Evolutionary conservation across 2,797 vertebrate species (phyloP).

Genomic region (Myripristis jacobus): DNA sequence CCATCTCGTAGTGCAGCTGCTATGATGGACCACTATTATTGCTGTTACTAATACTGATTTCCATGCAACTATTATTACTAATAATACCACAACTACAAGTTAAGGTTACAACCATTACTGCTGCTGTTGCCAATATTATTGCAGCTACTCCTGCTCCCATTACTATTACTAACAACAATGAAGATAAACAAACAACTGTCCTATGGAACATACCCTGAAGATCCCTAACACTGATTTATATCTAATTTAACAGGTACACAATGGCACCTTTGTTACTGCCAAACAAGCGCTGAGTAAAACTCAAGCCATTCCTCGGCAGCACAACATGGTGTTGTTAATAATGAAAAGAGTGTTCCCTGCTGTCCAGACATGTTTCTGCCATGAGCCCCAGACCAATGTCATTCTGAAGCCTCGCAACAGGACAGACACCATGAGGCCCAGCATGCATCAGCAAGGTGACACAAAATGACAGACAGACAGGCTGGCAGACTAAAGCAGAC

Average conservation of each 20-base stretch:
- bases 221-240: slow-evolving; percentile 39
- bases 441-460: slow-evolving; percentile 63
- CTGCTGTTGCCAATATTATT: background rate
- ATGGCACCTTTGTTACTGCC: slow-evolving; percentile 32
- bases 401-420: slow-evolving; percentile 43
- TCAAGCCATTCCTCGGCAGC: slow-evolving; percentile 33
- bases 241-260: slow-evolving; percentile 42
- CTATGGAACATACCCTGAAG: slow-evolving; percentile 27
- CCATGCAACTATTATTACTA: background rate
- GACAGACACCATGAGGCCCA: slow-evolving; percentile 50
- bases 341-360: slow-evolving; percentile 51
- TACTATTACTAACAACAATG: slow-evolving; percentile 1
- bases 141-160: background rate
- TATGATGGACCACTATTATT: background rate
- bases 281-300: slow-evolving; percentile 53
- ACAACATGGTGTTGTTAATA: slow-evolving; percentile 60
- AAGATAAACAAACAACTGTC: slow-evolving; percentile 8
- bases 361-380: slow-evolving; percentile 44
- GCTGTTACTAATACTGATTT: background rate
- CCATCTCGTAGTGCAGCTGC: too few species aligned
- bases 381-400: slow-evolving; percentile 49
- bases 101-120: background rate
- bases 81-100: background rate
- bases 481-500: slow-evolving; percentile 71
- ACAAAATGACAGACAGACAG: slow-evolving; percentile 65